phyloP scores from a whole-genome alignment of 2,113 vertebrate species.

The Pelecanus crispus region DNA sequence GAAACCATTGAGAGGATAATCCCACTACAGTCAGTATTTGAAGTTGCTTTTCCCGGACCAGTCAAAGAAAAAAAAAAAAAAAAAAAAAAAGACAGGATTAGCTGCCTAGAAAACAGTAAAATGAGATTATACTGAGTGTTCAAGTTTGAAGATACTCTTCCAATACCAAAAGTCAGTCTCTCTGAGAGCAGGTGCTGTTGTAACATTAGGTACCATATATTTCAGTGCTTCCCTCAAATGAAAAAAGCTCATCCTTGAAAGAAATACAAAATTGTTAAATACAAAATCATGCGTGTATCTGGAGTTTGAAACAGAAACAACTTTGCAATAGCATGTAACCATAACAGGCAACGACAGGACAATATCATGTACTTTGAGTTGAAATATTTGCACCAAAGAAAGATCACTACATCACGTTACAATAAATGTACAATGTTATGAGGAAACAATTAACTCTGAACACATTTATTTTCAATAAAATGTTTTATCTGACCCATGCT shows the following conservation, averaged over 20 bases:
- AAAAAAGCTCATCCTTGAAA: not conserved
- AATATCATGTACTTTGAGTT: not conserved
- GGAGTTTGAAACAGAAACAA: not conserved
- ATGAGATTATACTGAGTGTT: not conserved
- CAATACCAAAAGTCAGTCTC: not conserved
- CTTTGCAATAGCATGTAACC: not conserved
- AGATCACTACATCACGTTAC: not conserved
- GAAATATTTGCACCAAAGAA: not conserved
- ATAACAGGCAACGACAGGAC: not conserved
- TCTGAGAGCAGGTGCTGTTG: not conserved
- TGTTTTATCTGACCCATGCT: not conserved
- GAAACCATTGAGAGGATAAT: not conserved
- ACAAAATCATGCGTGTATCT: fast-evolving
- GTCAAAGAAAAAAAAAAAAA: not conserved
- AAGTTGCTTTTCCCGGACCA: not conserved
- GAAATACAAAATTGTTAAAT: not conserved
- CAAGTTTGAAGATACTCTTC: not conserved
- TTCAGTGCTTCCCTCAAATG: not conserved
- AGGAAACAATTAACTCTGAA: not conserved
- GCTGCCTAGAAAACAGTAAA: not conserved
- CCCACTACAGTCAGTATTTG: not conserved
- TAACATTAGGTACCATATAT: not conserved
- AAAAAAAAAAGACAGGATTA: not conserved
- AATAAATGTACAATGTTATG: not conserved
- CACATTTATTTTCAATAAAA: not conserved